A percentile compares a stretch with the other conserved stretches of the same genome.
These are phyloP conservation scores for Spinibarbus caldwelli DNA, from an alignment of 2,797 vertebrate species.

Conservation along the genomic window DNA sequence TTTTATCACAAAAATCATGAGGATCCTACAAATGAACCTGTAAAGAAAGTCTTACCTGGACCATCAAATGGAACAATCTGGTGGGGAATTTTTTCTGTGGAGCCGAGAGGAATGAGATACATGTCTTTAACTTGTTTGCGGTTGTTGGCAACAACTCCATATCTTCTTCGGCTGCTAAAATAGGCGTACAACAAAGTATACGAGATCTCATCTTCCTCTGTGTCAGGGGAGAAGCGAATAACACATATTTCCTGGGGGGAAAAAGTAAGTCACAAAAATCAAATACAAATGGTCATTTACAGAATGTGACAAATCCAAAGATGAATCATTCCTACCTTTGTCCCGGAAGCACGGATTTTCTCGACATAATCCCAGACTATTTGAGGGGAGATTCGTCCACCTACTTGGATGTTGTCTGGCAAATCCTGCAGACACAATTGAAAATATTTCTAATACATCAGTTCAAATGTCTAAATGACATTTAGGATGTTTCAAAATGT, in stretches of 20 bases:
- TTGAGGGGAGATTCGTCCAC: slow-evolving; percentile 96
- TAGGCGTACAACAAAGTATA: slow-evolving; percentile 95
- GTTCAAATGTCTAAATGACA: not conserved
- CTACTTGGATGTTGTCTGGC: slow-evolving; percentile 95
- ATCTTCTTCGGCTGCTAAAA: slow-evolving; percentile 97
- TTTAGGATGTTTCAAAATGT: not conserved
- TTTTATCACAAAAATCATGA: not conserved
- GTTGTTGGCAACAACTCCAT: slow-evolving; percentile 97
- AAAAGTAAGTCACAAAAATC: slow-evolving; percentile 3
- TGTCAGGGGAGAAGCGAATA: slow-evolving; percentile 94
- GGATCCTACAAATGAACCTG: not conserved
- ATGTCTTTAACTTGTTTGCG: slow-evolving; percentile 98
- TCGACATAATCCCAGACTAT: slow-evolving; percentile 99
- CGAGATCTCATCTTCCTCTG: slow-evolving; percentile 98
- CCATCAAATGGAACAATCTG: slow-evolving; percentile 99
- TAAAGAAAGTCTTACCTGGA: slow-evolving; percentile 83
- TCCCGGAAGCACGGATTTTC: slow-evolving; percentile 97
- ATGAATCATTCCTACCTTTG: slow-evolving; percentile 84
- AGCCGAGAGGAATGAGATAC: slow-evolving; percentile 96
- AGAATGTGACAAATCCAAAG: not conserved
- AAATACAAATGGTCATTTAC: not conserved
- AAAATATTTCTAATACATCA: not conserved
- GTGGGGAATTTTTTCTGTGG: slow-evolving; percentile 95
- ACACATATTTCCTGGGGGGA: slow-evolving; percentile 91
- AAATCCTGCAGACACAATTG: slow-evolving; percentile 82